Evolutionary conservation across 2,113 vertebrate genomes (phyloP).

Genomic region (Ophiodon elongatus): DNA sequence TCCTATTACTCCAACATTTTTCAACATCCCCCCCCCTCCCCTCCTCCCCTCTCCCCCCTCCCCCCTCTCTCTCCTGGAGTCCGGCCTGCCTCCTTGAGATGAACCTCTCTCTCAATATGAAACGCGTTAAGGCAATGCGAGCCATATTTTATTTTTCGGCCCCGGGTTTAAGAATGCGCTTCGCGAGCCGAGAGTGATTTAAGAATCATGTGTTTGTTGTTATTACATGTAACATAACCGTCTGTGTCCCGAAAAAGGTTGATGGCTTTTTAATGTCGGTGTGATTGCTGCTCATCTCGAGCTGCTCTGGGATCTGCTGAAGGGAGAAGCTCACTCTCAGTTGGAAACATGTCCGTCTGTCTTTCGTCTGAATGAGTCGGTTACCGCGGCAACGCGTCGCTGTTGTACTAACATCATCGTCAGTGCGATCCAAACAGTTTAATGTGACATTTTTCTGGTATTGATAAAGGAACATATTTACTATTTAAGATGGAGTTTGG

Average conservation of each 20-base stretch:
- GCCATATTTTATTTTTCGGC: conserved; percentile 36
- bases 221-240: background rate
- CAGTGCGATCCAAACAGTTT: background rate
- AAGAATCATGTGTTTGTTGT: conserved; percentile 24
- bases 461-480: conserved; percentile 19
- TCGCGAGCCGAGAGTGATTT: conserved; percentile 9
- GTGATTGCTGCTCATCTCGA: conserved; percentile 1
- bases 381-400: conserved; percentile 28
- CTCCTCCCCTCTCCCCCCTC: too few species aligned
- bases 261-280: conserved; percentile 9
- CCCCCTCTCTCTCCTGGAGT: background rate
- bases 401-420: conserved; percentile 31
- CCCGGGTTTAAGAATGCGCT: background rate
- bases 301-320: conserved; percentile 9
- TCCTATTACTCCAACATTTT: conserved; percentile 71
- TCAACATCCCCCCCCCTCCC: conserved; percentile 6
- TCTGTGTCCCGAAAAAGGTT: conserved; percentile 29
- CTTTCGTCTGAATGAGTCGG: conserved; percentile 6
- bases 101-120: conserved; percentile 37
- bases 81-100: conserved; percentile 42
- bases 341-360: conserved; percentile 2
- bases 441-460: conserved; percentile 7
- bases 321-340: background rate
- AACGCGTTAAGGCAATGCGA: conserved; percentile 34
- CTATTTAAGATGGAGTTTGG: background rate